These are phyloP conservation scores for Megaustenia siamemsis DNA, from an alignment of 2,888 invertebrate genomes.

Conservation along the genomic window DNA sequence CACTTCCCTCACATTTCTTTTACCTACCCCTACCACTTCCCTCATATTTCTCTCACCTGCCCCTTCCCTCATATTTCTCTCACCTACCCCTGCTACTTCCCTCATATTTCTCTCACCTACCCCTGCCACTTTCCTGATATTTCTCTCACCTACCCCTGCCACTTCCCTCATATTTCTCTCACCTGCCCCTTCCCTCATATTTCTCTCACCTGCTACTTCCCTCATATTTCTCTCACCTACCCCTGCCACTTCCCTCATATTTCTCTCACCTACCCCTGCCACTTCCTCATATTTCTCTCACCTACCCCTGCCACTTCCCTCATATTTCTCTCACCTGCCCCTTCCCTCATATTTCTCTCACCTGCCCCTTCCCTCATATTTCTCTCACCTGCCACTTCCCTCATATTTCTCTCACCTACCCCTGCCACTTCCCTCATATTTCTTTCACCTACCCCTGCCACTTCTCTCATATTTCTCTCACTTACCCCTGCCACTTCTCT, in stretches of 20 bases:
- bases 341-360: too few species aligned
- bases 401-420: not conserved
- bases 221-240: not conserved
- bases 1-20: not conserved
- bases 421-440: not conserved
- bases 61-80: not conserved
- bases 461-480: constrained; percentile 24
- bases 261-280: not conserved
- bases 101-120: not conserved
- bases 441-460: not conserved
- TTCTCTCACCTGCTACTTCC: constrained; percentile 56
- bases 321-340: constrained; percentile 57
- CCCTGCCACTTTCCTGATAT: not conserved
- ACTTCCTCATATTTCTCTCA: not conserved
- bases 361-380: too few species aligned
- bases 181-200: not conserved
- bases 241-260: not conserved
- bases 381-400: not conserved
- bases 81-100: too few species aligned
- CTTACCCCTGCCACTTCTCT: constrained; percentile 26
- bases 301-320: not conserved
- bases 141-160: not conserved
- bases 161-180: not conserved
- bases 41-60: not conserved
- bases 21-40: not conserved